Evolutionary conservation across 2,888 invertebrate genomes (phyloP).

Genomic region (Thera britannica): DNA sequence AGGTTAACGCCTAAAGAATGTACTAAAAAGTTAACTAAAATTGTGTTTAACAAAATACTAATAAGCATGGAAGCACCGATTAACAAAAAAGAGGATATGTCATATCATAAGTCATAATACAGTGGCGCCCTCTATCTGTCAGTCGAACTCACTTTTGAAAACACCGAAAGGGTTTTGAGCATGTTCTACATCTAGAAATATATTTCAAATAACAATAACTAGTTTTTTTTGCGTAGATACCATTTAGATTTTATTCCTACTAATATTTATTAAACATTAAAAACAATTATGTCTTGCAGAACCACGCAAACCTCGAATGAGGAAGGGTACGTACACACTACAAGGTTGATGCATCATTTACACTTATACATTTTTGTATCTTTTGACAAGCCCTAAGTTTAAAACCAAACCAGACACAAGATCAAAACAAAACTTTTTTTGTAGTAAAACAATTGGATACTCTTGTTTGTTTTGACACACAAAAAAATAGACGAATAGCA

Average conservation of each 20-base stretch:
- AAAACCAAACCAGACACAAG: too few relatives aligned
- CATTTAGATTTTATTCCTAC: background rate
- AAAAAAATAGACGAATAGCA: too few relatives aligned
- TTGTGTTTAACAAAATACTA: conserved; percentile 18
- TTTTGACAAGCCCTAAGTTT: conserved; percentile 7
- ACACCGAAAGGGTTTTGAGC: background rate
- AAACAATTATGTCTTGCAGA: conserved; percentile 46
- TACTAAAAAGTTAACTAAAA: background rate
- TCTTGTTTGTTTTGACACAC: too few relatives aligned
- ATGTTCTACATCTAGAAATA: too few relatives aligned
- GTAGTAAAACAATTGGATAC: too few relatives aligned
- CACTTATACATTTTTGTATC: background rate
- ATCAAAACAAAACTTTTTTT: too few relatives aligned
- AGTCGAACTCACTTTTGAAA: background rate
- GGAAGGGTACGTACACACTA: conserved; percentile 54
- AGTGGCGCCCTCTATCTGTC: conserved; percentile 14
- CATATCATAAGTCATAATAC: background rate
- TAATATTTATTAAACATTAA: conserved; percentile 14
- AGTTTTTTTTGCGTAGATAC: background rate
- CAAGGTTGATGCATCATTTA: conserved; percentile 21
- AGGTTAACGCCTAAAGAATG: background rate
- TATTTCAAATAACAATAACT: background rate
- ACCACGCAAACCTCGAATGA: conserved; percentile 51
- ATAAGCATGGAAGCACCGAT: conserved; percentile 19
- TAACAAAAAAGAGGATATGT: conserved; percentile 7